Evolutionary conservation across 2,888 invertebrate genomes (phyloP).

Genomic region (Sinohyriopsis cumingii): DNA sequence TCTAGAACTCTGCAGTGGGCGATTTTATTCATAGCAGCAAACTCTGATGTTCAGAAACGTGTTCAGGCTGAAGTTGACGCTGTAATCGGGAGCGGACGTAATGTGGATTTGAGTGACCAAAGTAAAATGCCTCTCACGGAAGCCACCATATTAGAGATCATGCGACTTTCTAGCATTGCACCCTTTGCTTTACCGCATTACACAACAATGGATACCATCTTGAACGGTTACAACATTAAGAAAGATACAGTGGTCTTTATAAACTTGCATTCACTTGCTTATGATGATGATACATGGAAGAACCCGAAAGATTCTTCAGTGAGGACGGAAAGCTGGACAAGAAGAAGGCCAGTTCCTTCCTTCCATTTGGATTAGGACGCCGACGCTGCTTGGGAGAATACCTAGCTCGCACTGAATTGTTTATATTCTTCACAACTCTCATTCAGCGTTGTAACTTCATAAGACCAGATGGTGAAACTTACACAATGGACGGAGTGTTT

Average conservation of each 20-base stretch:
- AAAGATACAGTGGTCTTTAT: conserved; percentile 23
- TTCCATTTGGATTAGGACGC: conserved; percentile 44
- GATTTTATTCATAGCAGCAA: conserved; percentile 35
- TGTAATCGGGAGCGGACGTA: conserved; percentile 28
- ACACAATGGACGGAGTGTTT: background rate
- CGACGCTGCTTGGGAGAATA: conserved; percentile 53
- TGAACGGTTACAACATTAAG: conserved; percentile 7
- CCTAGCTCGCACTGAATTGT: conserved; percentile 51
- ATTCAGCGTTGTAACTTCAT: conserved; percentile 37
- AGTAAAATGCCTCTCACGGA: conserved; percentile 35
- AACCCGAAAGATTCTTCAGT: conserved; percentile 22
- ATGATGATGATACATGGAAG: conserved; percentile 19
- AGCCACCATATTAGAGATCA: conserved; percentile 43
- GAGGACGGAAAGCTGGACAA: conserved; percentile 7
- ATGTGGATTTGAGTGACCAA: conserved; percentile 25
- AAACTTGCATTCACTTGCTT: conserved; percentile 26
- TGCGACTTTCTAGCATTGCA: conserved; percentile 31
- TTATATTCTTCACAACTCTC: conserved; percentile 40
- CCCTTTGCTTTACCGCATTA: conserved; percentile 48
- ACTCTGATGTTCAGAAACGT: conserved; percentile 37
- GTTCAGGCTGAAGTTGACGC: conserved; percentile 49
- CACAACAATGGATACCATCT: conserved; percentile 24
- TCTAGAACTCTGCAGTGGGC: conserved; percentile 36
- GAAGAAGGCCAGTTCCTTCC: conserved; percentile 23
- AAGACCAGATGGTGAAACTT: conserved; percentile 2